Percentiles rank a stretch among this genome's conserved stretches.
These are phyloP conservation scores for Gallinago media DNA, from an alignment of 2,113 vertebrate species.

Conservation along the genomic window DNA sequence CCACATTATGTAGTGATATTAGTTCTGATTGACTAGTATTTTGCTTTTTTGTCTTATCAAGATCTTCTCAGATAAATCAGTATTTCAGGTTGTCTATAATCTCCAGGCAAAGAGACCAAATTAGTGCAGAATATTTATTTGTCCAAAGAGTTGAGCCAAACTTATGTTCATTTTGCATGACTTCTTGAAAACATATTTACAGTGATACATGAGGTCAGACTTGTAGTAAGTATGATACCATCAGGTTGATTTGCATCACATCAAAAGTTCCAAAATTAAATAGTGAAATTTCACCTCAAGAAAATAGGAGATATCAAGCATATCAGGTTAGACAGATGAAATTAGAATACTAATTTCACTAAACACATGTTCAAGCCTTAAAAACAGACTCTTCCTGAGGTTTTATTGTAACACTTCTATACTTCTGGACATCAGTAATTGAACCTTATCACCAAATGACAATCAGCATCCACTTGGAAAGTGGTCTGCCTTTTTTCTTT, in stretches of 20 bases:
- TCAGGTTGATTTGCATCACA: fast-evolving
- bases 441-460: neutral
- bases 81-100: neutral
- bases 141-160: neutral
- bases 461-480: neutral
- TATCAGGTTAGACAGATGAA: neutral
- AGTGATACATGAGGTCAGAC: neutral
- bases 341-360: neutral
- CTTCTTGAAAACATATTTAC: neutral
- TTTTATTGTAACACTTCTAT: neutral
- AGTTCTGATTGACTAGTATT: neutral
- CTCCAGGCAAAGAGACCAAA: neutral
- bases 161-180: neutral
- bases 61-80: neutral
- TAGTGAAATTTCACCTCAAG: neutral
- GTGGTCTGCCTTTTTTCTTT: neutral
- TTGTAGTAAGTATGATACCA: neutral
- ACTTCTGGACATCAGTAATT: neutral
- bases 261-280: neutral
- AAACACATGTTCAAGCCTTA: neutral
- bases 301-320: neutral
- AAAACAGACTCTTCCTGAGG: neutral
- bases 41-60: neutral
- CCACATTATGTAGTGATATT: neutral
- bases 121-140: neutral